A percentile compares a stretch with the other conserved stretches of the same genome.
phyloP scores from a whole-genome alignment of 2,888 invertebrate genomes.

The Sminthurides aquaticus region DNA sequence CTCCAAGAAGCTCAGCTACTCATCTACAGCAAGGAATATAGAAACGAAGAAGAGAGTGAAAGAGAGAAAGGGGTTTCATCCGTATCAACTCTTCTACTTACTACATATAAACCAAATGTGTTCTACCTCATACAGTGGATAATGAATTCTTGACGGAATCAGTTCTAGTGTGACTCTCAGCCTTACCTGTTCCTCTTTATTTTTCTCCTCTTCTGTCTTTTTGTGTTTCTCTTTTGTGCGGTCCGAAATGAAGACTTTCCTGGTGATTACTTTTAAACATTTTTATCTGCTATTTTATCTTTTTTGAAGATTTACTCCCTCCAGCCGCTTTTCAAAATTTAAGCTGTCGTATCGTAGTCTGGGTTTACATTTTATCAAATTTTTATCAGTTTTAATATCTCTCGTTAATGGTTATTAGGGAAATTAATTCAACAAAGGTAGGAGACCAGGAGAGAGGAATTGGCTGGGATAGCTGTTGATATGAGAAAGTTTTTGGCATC shows the following conservation, averaged over 20 bases:
- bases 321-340: too few species aligned
- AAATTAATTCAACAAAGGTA: too few species aligned
- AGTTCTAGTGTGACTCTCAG: slow-evolving; percentile 23
- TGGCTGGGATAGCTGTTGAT: too few species aligned
- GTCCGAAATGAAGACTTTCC: slow-evolving; percentile 23
- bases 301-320: too few species aligned
- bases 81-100: not conserved
- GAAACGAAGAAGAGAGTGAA: not conserved
- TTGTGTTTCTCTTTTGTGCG: slow-evolving; percentile 1
- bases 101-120: slow-evolving; percentile 6
- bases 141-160: slow-evolving; percentile 24
- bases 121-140: slow-evolving; percentile 17
- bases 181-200: slow-evolving; percentile 12
- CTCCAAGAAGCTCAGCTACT: too few species aligned
- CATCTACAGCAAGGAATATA: not conserved
- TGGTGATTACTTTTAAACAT: slow-evolving; percentile 17
- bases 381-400: too few species aligned
- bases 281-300: too few species aligned
- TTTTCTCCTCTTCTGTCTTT: slow-evolving; percentile 8
- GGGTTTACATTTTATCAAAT: too few species aligned
- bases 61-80: slow-evolving; percentile 4
- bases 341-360: too few species aligned
- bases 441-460: too few species aligned
- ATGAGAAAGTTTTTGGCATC: too few species aligned
- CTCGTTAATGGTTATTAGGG: too few species aligned